phyloP scores from a whole-genome alignment of 2,888 invertebrate species.

The Pandemis cinnamomeana region DNA sequence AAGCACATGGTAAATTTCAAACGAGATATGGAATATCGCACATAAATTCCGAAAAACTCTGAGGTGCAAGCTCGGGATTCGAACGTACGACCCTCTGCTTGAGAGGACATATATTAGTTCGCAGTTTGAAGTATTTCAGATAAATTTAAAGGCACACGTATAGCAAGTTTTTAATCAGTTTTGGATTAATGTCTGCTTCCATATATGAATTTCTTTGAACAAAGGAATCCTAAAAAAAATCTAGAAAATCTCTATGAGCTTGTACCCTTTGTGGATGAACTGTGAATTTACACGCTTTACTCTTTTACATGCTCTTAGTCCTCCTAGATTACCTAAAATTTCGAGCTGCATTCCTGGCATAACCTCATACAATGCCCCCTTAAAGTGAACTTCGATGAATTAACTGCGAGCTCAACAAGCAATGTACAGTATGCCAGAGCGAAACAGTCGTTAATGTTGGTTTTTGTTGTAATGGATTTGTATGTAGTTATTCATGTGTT shows the following conservation, averaged over 20 bases:
- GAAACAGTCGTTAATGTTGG: background rate
- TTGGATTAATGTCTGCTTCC: background rate
- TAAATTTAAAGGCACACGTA: too few relatives aligned
- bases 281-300: constrained; percentile 37
- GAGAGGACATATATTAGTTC: too few relatives aligned
- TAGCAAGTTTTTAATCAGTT: too few relatives aligned
- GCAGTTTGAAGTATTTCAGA: too few relatives aligned
- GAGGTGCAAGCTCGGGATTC: too few relatives aligned
- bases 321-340: constrained; percentile 29
- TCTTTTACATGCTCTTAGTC: constrained; percentile 17
- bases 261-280: constrained; percentile 49
- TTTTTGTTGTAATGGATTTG: background rate
- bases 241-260: constrained; percentile 48
- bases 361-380: constrained; percentile 6
- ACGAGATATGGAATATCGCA: too few relatives aligned
- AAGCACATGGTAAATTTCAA: too few relatives aligned
- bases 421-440: constrained; percentile 6
- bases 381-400: background rate
- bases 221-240: constrained; percentile 41
- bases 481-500: constrained; percentile 35
- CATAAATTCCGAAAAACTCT: too few relatives aligned
- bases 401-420: background rate
- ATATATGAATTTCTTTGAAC: background rate
- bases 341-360: background rate
- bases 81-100: too few relatives aligned